phyloP scores from a whole-genome alignment of 2,113 vertebrate species.

The Sterrhoptilus dennistouni region DNA sequence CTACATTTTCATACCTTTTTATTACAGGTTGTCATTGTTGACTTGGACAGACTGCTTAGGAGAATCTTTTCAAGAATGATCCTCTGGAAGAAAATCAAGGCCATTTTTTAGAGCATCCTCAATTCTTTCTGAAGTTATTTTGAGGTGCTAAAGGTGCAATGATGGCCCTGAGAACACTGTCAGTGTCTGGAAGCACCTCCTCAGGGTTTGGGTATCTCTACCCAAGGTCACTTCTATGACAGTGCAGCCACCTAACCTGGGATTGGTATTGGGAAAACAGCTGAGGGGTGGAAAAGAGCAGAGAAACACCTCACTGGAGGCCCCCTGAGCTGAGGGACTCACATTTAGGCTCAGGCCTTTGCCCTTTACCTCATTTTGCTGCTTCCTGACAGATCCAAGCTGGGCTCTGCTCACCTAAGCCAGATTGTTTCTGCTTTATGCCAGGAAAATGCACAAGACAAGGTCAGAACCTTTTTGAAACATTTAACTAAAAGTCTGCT shows the following conservation, averaged over 20 bases:
- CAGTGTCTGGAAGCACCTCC: background rate
- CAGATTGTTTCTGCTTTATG: background rate
- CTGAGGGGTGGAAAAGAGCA: background rate
- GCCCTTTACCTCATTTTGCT: background rate
- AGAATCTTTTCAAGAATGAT: background rate
- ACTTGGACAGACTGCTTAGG: background rate
- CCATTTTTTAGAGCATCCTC: background rate
- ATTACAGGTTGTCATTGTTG: background rate
- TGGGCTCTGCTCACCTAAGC: background rate
- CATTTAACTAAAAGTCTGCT: background rate
- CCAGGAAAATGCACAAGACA: background rate
- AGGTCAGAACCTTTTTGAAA: background rate
- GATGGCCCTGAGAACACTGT: background rate
- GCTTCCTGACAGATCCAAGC: background rate
- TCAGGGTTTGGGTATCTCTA: background rate
- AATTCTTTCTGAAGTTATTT: background rate
- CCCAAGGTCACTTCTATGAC: background rate
- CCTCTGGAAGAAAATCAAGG: background rate
- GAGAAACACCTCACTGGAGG: background rate
- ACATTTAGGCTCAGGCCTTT: background rate
- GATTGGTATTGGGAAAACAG: background rate
- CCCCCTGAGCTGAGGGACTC: background rate
- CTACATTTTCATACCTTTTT: background rate
- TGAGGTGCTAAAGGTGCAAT: background rate
- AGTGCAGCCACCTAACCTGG: fast-evolving